phyloP scores from a whole-genome alignment of 1,140 invertebrate genomes.

The Episyrphus balteatus region DNA sequence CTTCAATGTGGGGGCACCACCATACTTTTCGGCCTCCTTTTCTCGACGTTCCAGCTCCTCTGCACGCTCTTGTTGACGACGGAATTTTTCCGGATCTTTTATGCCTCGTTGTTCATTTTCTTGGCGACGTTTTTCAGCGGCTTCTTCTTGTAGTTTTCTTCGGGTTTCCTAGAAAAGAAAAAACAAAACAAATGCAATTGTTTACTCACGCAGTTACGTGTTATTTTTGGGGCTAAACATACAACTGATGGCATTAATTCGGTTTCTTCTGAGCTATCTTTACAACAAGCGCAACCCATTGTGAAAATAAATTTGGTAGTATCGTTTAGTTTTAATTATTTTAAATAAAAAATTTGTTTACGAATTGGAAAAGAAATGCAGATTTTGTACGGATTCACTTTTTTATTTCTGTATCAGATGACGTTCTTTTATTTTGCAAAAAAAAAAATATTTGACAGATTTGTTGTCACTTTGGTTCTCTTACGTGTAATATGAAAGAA shows the following conservation, averaged over 20 bases:
- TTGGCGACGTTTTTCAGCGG: slow-evolving; percentile 24
- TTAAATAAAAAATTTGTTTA: too few species aligned
- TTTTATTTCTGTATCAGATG: too few species aligned
- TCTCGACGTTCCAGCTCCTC: slow-evolving; percentile 20
- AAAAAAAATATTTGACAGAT: too few species aligned
- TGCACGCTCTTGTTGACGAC: slow-evolving; percentile 21
- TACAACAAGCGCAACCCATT: slow-evolving; percentile 4
- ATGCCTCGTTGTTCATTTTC: slow-evolving; percentile 28
- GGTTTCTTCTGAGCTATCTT: slow-evolving; percentile 22
- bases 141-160: slow-evolving; percentile 26
- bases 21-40: slow-evolving; percentile 21
- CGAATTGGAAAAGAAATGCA: too few species aligned
- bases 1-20: slow-evolving; percentile 20
- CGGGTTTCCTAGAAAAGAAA: slow-evolving; percentile 22
- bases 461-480: too few species aligned
- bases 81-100: slow-evolving; percentile 26
- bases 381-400: too few species aligned
- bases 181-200: too few species aligned
- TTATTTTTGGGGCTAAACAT: not conserved
- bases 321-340: too few species aligned
- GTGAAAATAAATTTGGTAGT: too few species aligned
- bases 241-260: slow-evolving; percentile 30
- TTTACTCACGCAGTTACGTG: too few species aligned
- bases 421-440: too few species aligned
- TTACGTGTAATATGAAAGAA: too few species aligned